Evolutionary conservation across 2,113 vertebrate genomes (phyloP).

Genomic region (Sphaerodactylus townsendi): DNA sequence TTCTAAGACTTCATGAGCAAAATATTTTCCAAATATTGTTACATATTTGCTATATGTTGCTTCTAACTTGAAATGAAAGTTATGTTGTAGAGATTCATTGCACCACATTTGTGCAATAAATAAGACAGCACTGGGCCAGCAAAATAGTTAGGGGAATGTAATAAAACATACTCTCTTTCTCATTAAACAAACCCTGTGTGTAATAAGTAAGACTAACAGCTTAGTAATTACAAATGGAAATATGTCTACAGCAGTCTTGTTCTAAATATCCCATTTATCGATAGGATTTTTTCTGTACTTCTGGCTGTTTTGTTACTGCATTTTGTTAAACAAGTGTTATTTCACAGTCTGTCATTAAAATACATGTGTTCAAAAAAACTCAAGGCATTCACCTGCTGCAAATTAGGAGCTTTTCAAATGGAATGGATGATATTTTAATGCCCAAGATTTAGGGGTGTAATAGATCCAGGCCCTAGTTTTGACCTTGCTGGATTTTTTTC

Average conservation of each 20-base stretch:
- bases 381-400: slow-evolving; percentile 32
- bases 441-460: slow-evolving; percentile 39
- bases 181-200: slow-evolving; percentile 35
- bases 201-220: slow-evolving; percentile 58
- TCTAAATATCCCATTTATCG: slow-evolving; percentile 43
- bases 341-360: slow-evolving; percentile 37
- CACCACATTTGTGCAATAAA: slow-evolving; percentile 34
- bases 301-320: slow-evolving; percentile 54
- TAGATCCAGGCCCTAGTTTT: slow-evolving; percentile 39
- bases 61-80: slow-evolving; percentile 38
- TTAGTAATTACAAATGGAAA: slow-evolving; percentile 53
- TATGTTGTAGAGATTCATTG: slow-evolving; percentile 1
- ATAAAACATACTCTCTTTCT: slow-evolving; percentile 26
- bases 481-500: not conserved
- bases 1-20: slow-evolving; percentile 35
- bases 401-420: slow-evolving; percentile 54
- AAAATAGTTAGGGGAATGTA: slow-evolving; percentile 39
- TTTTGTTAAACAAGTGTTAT: slow-evolving; percentile 53
- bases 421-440: slow-evolving; percentile 14
- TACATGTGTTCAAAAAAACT: slow-evolving; percentile 26
- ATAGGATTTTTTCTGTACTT: slow-evolving; percentile 40
- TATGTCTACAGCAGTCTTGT: slow-evolving; percentile 50
- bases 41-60: slow-evolving; percentile 16
- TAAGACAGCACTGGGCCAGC: slow-evolving; percentile 17
- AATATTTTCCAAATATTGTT: slow-evolving; percentile 24